Evolutionary conservation across 2,113 vertebrate species (phyloP), one percentile per base, ranked within the genome.

Genomic region (Cettia cetti): DNA sequence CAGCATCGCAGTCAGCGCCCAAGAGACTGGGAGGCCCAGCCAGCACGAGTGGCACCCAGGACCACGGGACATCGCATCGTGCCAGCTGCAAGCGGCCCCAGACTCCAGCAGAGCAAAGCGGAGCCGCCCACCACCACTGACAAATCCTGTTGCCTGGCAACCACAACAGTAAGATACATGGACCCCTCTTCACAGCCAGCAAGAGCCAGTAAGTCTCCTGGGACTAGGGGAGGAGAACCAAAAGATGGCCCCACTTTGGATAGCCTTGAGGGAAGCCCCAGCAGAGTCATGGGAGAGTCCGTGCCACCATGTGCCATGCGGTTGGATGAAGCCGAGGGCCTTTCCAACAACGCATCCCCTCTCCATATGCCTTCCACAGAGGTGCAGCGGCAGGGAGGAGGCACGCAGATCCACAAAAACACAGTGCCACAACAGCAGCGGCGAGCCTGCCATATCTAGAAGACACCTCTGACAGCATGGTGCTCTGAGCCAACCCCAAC

Each of bases 21-120:
- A 3, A 40, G 27, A 21, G 18, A 30, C 18, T 30, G 60, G 60
- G 26, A 30, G 37, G 39, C 27, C 27, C 37, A 20, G 39, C 17
- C 17, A 39, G 59, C 3, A 2, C 11, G 11, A 15, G n/a, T 7
- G 15, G n/a, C 1, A 3, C n/a, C 57, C 8, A 4, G 37, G 37
- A 28, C 60, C 37, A 39, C 4, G 8, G 59, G 60, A 40, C 60
- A 63, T 14, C 5, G 2, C 18, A 30, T 7, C 12, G 8, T 21
- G 28, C 39, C 13, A 12, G 39, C 27, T 30, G 19, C 2, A 8
- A 61, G 17, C 8, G 4, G 60, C 12, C 35, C 60, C 18, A 28
- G 26, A 30, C 12, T 30, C 37, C 60, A 15, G 60, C 39, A 40
- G 27, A 61, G 37, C 6, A 6, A 20, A 42, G 39, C 13, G 6